Conservation (phyloP, 64 coral and sea anemone species). For the Montipora cactus region DNA sequence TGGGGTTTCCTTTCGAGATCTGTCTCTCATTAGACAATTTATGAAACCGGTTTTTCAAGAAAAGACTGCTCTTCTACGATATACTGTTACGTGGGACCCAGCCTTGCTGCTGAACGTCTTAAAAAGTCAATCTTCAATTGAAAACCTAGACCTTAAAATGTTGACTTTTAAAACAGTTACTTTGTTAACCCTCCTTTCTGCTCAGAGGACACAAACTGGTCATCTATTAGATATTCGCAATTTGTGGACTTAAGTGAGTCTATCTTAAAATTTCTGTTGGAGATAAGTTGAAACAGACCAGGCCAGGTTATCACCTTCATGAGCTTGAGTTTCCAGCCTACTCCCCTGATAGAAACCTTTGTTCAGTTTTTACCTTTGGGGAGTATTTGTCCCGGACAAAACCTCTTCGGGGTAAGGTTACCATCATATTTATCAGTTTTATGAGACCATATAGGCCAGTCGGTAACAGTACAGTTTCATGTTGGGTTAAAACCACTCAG, state of each 20-base stretch:
- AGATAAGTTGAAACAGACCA: not conserved
- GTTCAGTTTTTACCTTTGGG: too few relatives aligned
- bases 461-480: too few relatives aligned
- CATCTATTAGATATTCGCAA: not conserved
- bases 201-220: not conserved
- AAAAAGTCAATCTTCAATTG: not conserved
- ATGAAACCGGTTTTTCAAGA: conserved; percentile 33
- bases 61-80: conserved; percentile 3
- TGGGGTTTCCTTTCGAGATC: not conserved
- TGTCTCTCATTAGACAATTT: conserved; percentile 1
- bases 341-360: not conserved
- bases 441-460: too few relatives aligned
- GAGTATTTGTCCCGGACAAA: too few relatives aligned
- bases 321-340: not conserved
- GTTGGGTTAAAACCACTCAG: too few relatives aligned
- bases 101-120: conserved; percentile 1
- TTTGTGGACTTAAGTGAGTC: not conserved
- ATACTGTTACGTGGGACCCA: conserved; percentile 7
- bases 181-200: not conserved
- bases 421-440: too few relatives aligned
- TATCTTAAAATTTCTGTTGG: not conserved
- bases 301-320: not conserved
- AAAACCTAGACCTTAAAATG: not conserved
- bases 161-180: not conserved
- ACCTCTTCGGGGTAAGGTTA: too few relatives aligned